These are phyloP conservation scores for Melipona quadrifasciata DNA, from an alignment of 1,140 invertebrate genomes.

Conservation along the genomic window DNA sequence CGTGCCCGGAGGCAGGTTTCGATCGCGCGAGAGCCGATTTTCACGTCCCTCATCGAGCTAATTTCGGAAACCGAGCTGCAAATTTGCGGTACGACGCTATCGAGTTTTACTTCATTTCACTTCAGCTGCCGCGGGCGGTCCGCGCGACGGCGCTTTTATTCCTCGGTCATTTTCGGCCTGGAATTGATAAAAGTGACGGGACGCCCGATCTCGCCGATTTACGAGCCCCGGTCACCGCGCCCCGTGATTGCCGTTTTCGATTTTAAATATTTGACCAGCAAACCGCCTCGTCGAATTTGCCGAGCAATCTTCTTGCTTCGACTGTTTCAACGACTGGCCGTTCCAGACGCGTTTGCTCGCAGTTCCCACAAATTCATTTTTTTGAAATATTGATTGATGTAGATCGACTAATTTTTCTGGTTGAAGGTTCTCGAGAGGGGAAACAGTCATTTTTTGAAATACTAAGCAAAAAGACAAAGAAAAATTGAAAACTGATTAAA, in stretches of 20 bases:
- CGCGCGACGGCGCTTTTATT: conserved; percentile 12
- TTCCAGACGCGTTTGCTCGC: background rate
- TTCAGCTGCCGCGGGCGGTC: conserved; percentile 48
- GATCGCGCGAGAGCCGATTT: conserved; percentile 55
- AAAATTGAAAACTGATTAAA: too few species aligned
- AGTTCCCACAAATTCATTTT: too few species aligned
- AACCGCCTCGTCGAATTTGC: background rate
- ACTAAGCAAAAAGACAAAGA: too few species aligned
- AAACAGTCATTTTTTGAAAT: too few species aligned
- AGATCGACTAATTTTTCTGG: too few species aligned
- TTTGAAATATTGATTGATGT: too few species aligned
- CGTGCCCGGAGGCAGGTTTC: conserved; percentile 57
- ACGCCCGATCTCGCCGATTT: background rate
- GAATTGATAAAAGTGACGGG: conserved; percentile 6
- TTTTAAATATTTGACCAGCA: background rate
- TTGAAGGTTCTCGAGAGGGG: too few species aligned
- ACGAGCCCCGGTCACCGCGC: background rate
- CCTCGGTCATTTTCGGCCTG: conserved; percentile 24
- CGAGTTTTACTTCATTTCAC: conserved; percentile 62
- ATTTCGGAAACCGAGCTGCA: conserved; percentile 66
- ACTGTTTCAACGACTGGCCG: background rate
- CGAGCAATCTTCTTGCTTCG: background rate
- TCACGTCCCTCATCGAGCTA: conserved; percentile 60
- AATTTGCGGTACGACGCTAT: conserved; percentile 66
- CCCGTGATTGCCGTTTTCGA: background rate